Base-by-base conservation (phyloP, 2,888 invertebrate species). In the Tethea ocularis region DNA sequence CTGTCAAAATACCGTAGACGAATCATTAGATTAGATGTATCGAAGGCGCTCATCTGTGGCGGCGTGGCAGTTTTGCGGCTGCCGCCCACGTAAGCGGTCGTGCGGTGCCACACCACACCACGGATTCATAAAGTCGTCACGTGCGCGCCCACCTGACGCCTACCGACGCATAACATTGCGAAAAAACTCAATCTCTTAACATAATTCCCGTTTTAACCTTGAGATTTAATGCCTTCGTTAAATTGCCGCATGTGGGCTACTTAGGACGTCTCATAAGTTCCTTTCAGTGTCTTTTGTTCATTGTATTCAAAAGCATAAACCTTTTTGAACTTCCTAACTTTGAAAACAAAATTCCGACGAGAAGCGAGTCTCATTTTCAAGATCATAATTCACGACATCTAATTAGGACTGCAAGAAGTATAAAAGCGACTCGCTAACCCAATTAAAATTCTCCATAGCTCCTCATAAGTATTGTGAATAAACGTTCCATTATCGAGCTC, bases 81-180 rank as follows among this genome's bases (percentile, higher is more conserved):
- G 75, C 75, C 89, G 85, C 91, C 91, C 86, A 91, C 91, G 86
- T 86, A 72, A 69, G 71, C 76, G 81, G 86, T 84, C 82, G 90
- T 85, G 84, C 81, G 78, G 81, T 79, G 75, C 80, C 81, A 79
- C 74, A 68, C 75, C 71, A 77, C 82, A 22, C 75, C 71, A 77
- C 82, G 15, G 22, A 83, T 77, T 75, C 87, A 84, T 83, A 75
- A 71, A 74, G 74, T 72, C 77, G 81, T 89, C 91, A 91, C 91
- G 91, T 90, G 89, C 87, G 84, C 90, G 88, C 91, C 91, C 91
- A 91, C 92, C 75, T 80, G 77, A 86, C 90, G 86, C 91, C 92
- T 85, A 90, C 91, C 81, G 72, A 76, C 82, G 74, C 85, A 88
- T 79, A 87, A 85, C 85, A 82, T 91, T 91, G 91, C 91, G 88